These are phyloP conservation scores for Zaprionus capensis DNA, from an alignment of 1,140 invertebrate species.

Conservation along the genomic window DNA sequence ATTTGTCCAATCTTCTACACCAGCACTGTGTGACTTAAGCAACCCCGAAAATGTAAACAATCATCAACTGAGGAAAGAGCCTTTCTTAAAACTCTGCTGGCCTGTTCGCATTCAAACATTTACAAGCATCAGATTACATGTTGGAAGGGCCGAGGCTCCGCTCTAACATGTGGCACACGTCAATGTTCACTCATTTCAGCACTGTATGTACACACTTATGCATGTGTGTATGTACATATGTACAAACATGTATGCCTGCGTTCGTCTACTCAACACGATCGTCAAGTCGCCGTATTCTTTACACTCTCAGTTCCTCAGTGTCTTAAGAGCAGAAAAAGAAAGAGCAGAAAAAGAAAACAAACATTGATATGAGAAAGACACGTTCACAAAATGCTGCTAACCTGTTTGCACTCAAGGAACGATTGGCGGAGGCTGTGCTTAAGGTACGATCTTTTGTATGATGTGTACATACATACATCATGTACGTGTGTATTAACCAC, in stretches of 20 bases:
- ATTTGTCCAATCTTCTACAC: not conserved
- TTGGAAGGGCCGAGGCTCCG: not conserved
- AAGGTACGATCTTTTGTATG: not conserved
- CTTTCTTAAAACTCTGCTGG: not conserved
- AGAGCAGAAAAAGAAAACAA: conserved; percentile 9
- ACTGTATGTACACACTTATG: not conserved
- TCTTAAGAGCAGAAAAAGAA: conserved; percentile 32
- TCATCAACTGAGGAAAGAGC: not conserved
- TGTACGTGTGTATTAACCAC: not conserved
- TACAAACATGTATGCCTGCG: not conserved
- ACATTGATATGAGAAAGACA: conserved; percentile 7
- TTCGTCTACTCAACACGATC: not conserved
- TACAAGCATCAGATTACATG: conserved; percentile 4
- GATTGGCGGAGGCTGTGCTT: conserved; percentile 5
- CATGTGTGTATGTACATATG: not conserved
- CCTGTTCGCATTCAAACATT: not conserved
- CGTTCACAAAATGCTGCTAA: conserved; percentile 24
- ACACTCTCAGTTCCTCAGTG: not conserved
- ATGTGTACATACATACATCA: not conserved
- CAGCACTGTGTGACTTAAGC: not conserved
- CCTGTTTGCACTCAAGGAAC: conserved; percentile 58
- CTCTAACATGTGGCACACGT: not conserved
- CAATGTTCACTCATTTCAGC: not conserved
- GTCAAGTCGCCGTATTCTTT: not conserved
- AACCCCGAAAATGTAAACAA: conserved; percentile 1